These are phyloP conservation scores for Campylomormyrus tamandua DNA, from an alignment of 2,113 vertebrate species.

Conservation along the genomic window DNA sequence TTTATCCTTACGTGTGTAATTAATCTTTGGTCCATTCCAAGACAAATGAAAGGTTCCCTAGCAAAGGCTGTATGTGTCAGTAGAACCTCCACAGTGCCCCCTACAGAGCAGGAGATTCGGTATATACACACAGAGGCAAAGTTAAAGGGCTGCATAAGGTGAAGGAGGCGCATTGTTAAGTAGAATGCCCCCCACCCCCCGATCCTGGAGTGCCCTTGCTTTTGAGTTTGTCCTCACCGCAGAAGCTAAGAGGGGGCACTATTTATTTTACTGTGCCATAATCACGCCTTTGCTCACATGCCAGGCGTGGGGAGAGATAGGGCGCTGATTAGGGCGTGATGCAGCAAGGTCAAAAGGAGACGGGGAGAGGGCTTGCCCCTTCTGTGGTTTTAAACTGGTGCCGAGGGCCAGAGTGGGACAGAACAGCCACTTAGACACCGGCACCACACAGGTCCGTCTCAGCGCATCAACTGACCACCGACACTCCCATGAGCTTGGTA, in stretches of 20 bases:
- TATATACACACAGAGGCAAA: constrained; percentile 36
- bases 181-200: constrained; percentile 30
- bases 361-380: constrained; percentile 23
- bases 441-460: neutral
- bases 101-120: constrained; percentile 32
- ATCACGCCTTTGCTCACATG: constrained; percentile 33
- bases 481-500: constrained; percentile 41
- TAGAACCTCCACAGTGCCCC: neutral
- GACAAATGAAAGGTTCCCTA: neutral
- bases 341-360: constrained; percentile 34
- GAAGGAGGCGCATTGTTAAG: constrained; percentile 38
- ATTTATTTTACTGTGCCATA: constrained; percentile 40
- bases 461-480: neutral
- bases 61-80: neutral
- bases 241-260: constrained; percentile 15
- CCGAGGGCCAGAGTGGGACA: neutral
- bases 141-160: constrained; percentile 28
- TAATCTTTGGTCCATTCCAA: neutral
- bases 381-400: neutral
- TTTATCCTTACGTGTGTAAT: neutral
- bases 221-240: constrained; percentile 36
- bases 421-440: neutral
- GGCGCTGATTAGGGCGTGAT: constrained; percentile 43
- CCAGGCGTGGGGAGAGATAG: constrained; percentile 37
- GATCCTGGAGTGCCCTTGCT: constrained; percentile 35